These are phyloP conservation scores for Melanchra persicariae DNA, from an alignment of 2,888 invertebrate species.

Conservation along the genomic window DNA sequence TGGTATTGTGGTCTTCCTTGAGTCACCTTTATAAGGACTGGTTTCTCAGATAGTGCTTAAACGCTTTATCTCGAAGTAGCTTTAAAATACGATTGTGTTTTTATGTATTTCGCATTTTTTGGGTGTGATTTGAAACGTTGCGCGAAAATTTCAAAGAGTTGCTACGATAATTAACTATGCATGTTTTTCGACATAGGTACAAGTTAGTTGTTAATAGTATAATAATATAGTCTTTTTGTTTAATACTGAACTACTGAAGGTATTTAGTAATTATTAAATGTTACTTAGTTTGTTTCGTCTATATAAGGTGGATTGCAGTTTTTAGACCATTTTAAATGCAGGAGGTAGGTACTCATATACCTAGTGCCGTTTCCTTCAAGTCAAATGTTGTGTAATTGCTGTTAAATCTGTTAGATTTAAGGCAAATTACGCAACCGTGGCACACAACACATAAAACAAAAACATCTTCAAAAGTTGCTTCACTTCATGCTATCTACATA, in stretches of 20 bases:
- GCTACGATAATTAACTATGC: too few species aligned
- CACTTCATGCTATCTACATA: slow-evolving; percentile 15
- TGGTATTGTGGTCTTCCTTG: slow-evolving; percentile 59
- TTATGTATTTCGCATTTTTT: background rate
- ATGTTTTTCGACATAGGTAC: too few species aligned
- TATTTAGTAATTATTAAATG: too few species aligned
- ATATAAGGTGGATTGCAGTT: too few species aligned
- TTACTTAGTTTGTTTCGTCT: too few species aligned
- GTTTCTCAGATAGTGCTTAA: slow-evolving; percentile 5
- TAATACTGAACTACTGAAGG: too few species aligned
- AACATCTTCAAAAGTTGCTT: too few species aligned
- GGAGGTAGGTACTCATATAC: background rate
- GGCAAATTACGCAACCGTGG: background rate
- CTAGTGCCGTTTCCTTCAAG: background rate
- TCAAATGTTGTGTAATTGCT: background rate
- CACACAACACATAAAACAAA: too few species aligned
- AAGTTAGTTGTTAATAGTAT: too few species aligned
- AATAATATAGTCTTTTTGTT: too few species aligned
- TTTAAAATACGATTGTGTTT: slow-evolving; percentile 22
- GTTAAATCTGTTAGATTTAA: background rate
- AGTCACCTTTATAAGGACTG: slow-evolving; percentile 36
- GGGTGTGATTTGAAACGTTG: background rate
- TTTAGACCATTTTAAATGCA: background rate
- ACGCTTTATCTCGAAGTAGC: background rate
- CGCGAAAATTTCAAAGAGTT: slow-evolving; percentile 6